A percentile compares a stretch with the other conserved stretches of the same genome.
These are phyloP conservation scores for Psilopsiagon aymara DNA, from an alignment of 2,113 vertebrate species.

Conservation along the genomic window DNA sequence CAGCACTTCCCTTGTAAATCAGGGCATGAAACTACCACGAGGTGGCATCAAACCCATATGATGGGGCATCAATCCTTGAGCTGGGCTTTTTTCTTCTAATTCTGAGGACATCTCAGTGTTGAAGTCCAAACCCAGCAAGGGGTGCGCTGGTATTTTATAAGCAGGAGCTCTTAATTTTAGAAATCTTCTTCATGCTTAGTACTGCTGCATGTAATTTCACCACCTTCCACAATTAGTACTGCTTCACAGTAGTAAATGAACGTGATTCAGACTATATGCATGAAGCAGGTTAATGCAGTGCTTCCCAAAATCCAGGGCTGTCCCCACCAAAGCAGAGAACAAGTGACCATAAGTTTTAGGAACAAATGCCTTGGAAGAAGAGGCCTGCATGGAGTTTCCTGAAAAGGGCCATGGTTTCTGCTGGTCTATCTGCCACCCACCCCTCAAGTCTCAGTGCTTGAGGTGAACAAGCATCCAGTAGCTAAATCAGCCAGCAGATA, in stretches of 20 bases:
- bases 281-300: neutral
- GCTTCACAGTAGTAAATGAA: accelerated
- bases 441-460: neutral
- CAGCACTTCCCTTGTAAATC: neutral
- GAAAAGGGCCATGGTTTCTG: neutral
- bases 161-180: neutral
- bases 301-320: neutral
- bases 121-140: neutral
- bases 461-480: neutral
- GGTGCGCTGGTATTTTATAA: neutral
- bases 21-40: neutral
- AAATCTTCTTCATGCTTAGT: neutral
- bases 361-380: neutral
- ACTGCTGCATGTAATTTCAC: neutral
- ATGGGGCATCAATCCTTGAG: neutral
- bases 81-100: neutral
- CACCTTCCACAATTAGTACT: neutral
- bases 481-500: neutral
- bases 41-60: constrained; percentile 40
- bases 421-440: neutral
- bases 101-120: neutral
- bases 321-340: neutral
- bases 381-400: neutral
- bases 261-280: neutral
- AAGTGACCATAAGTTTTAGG: neutral